Percentiles rank a stretch among this genome's conserved stretches.
Evolutionary conservation across 2,113 vertebrate genomes (phyloP).

Genomic region (Notiomystis cincta): DNA sequence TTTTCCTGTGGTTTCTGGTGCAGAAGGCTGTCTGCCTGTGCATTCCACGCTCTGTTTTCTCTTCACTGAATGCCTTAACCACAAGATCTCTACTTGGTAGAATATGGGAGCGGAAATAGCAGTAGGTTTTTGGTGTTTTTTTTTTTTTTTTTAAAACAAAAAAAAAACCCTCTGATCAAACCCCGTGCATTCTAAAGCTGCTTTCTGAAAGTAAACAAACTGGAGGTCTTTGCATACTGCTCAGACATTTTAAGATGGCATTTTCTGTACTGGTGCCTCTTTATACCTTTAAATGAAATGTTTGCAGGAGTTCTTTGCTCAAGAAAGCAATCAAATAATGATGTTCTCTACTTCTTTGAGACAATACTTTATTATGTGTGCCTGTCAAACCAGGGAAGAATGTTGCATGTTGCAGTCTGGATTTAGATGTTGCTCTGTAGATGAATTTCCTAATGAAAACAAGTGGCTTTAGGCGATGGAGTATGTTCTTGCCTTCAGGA

Average conservation of each 20-base stretch:
- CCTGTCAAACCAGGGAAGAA: not conserved
- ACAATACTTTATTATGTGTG: not conserved
- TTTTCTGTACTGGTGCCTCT: not conserved
- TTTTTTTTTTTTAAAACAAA: not conserved
- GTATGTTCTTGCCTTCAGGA: not conserved
- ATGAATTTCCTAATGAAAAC: not conserved
- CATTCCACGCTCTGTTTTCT: slow-evolving; percentile 69
- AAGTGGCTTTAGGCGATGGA: not conserved
- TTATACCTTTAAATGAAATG: not conserved
- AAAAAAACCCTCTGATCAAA: not conserved
- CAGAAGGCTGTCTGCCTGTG: slow-evolving; percentile 37
- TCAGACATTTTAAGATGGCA: not conserved
- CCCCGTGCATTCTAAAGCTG: not conserved
- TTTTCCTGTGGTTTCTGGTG: slow-evolving; percentile 67
- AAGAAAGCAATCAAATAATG: not conserved
- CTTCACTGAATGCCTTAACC: slow-evolving; percentile 60
- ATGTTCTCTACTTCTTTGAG: not conserved
- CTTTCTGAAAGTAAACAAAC: slow-evolving; percentile 56
- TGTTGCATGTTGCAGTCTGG: not conserved
- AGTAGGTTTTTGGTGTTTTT: not conserved
- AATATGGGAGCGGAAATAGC: slow-evolving; percentile 67
- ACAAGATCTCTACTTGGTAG: slow-evolving; percentile 40
- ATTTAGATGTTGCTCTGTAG: not conserved
- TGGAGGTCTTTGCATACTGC: not conserved
- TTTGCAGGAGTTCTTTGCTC: not conserved